These are phyloP conservation scores for Disparrhopalites patrizii DNA, from an alignment of 2,888 invertebrate species.

Conservation along the genomic window DNA sequence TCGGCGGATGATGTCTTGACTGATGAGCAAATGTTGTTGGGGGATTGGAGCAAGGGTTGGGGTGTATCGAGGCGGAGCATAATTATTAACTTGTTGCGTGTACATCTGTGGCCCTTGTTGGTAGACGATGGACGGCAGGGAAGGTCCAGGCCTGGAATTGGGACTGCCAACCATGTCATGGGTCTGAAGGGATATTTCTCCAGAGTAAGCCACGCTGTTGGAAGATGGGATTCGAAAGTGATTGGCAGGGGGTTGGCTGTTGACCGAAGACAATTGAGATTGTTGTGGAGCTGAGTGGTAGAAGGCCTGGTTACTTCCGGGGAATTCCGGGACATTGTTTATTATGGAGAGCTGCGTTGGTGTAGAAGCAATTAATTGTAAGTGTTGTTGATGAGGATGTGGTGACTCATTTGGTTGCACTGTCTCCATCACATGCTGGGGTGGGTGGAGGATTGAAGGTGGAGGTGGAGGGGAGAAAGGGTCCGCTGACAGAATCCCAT, in stretches of 20 bases:
- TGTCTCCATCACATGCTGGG: not conserved
- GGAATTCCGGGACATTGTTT: too few relatives aligned
- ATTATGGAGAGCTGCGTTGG: slow-evolving; percentile 1
- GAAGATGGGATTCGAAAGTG: too few relatives aligned
- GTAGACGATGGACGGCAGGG: too few relatives aligned
- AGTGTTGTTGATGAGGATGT: slow-evolving; percentile 4
- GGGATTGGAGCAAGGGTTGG: slow-evolving; percentile 8
- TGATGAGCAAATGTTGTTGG: slow-evolving; percentile 22
- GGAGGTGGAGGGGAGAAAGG: not conserved
- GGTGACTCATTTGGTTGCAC: not conserved
- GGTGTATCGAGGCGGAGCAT: not conserved
- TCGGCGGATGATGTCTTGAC: slow-evolving; percentile 13
- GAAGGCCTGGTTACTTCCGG: not conserved
- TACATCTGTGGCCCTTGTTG: too few relatives aligned
- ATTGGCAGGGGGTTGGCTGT: too few relatives aligned
- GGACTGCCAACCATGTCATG: too few relatives aligned
- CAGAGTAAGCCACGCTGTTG: too few relatives aligned
- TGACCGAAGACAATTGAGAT: too few relatives aligned
- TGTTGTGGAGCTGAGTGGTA: not conserved
- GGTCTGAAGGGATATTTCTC: too few relatives aligned
- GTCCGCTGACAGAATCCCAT: too few relatives aligned
- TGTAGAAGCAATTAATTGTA: slow-evolving; percentile 6
- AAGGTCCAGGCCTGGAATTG: too few relatives aligned
- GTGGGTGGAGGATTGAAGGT: not conserved
- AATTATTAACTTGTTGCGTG: too few relatives aligned